Evolutionary conservation across 2,888 invertebrate genomes (phyloP).

Genomic region (Alcis repandata): DNA sequence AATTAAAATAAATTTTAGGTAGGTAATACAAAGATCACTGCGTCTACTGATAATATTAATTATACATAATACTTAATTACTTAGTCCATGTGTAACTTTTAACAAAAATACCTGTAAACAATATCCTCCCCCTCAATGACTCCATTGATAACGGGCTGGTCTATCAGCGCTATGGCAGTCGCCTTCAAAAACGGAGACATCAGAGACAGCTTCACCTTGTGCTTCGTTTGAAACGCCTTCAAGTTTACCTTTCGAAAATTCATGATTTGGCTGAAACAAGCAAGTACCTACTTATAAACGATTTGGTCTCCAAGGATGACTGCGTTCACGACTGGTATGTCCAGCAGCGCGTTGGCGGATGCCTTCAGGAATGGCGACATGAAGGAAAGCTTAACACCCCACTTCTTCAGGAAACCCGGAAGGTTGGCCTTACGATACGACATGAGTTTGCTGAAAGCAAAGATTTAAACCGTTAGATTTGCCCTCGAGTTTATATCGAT

Average conservation of each 20-base stretch:
- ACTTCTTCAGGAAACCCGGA: constrained; percentile 97
- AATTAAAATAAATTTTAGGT: too few species aligned
- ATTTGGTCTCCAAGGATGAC: constrained; percentile 92
- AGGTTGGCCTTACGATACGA: constrained; percentile 95
- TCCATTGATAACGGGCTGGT: constrained; percentile 99
- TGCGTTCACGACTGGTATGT: constrained; percentile 98
- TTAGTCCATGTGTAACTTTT: background rate
- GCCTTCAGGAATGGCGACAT: constrained; percentile 99
- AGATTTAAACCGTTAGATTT: constrained; percentile 29
- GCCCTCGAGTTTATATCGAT: background rate
- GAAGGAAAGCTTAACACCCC: constrained; percentile 98
- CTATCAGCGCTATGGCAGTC: constrained; percentile 97
- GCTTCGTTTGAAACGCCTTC: constrained; percentile 96
- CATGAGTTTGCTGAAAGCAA: constrained; percentile 90
- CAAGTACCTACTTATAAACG: constrained; percentile 36
- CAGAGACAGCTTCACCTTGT: constrained; percentile 97
- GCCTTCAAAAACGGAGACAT: constrained; percentile 99
- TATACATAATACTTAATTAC: background rate
- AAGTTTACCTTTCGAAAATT: constrained; percentile 96
- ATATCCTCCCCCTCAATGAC: constrained; percentile 95
- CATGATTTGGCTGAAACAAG: constrained; percentile 90
- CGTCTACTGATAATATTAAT: too few species aligned
- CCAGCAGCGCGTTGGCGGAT: constrained; percentile 96
- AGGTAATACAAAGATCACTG: too few species aligned
- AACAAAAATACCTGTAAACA: constrained; percentile 87